A percentile compares a stretch with the other conserved stretches of the same genome.
These are phyloP conservation scores for Drosophila kohkoa DNA, from an alignment of 1,140 invertebrate species.

Conservation along the genomic window DNA sequence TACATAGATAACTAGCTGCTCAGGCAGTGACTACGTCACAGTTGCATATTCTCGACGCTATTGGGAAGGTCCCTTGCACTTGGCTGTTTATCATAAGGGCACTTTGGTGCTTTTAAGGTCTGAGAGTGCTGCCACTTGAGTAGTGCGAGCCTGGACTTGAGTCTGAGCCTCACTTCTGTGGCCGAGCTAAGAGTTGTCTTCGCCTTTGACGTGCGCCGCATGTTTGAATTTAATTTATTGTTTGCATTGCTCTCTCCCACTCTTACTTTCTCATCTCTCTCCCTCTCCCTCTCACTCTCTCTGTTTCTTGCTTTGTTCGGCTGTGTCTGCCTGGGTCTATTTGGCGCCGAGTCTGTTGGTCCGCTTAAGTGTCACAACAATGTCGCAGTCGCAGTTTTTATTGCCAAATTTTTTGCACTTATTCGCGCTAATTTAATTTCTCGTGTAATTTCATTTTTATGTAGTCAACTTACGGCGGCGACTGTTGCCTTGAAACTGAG, in stretches of 20 bases:
- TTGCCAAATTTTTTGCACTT: constrained; percentile 72
- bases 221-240: constrained; percentile 80
- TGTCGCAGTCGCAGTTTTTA: constrained; percentile 71
- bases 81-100: constrained; percentile 75
- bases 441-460: constrained; percentile 83
- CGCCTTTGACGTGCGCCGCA: constrained; percentile 65
- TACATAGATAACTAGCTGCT: neutral
- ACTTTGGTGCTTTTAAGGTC: constrained; percentile 58
- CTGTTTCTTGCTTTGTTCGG: too few relatives aligned
- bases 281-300: neutral
- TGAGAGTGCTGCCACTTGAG: constrained; percentile 54
- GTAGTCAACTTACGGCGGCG: constrained; percentile 62
- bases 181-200: constrained; percentile 47
- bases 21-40: constrained; percentile 3
- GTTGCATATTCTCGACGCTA: neutral
- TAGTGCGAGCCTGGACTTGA: constrained; percentile 18
- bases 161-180: constrained; percentile 29
- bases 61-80: constrained; percentile 52
- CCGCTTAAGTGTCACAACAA: constrained; percentile 73
- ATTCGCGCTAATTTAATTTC: constrained; percentile 82
- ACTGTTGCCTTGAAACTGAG: constrained; percentile 76
- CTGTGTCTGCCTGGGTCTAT: neutral
- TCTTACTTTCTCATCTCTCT: neutral
- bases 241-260: constrained; percentile 30
- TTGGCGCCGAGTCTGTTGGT: constrained; percentile 30